Percentiles rank a stretch among this genome's conserved stretches.
These are phyloP conservation scores for Oryctolagus cuniculus DNA, from an alignment of 2,113 vertebrate genomes.

Conservation along the genomic window mOryCun1.1 NC_091438.1:4948501-4949000, in stretches of 20 bases:
- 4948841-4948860: no score
- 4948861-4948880: no score
- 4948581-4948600: background rate
- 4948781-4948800: background rate
- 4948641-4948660: conserved; percentile 30
- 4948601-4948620: conserved; percentile 46
- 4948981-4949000: no score
- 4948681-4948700: background rate
- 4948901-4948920: no score
- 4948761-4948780: background rate
- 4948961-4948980: no score
- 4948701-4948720: background rate
- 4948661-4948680: background rate
- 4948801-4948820: no score
- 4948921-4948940: no score
- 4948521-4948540: background rate
- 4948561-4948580: background rate
- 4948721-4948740: background rate
- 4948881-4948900: no score
- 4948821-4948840: no score
- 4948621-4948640: background rate
- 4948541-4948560: background rate
- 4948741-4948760: background rate
- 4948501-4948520: no score
- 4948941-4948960: no score